These are phyloP conservation scores for Apostichopus californicus DNA, from an alignment of 35 echinoderm and acorn worm species.

Conservation along the genomic window DNA sequence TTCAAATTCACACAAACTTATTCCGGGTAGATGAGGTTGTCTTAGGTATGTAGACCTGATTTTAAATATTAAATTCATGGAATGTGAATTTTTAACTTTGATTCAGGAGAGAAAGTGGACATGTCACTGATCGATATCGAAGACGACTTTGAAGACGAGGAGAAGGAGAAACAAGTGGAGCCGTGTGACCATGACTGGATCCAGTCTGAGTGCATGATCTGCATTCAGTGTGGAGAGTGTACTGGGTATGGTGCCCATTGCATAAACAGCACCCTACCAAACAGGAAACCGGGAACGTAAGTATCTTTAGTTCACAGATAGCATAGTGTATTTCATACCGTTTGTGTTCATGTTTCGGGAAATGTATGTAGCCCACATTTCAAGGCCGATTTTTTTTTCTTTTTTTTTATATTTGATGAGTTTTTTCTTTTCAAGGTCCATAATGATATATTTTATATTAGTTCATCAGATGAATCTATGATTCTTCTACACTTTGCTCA, in stretches of 20 bases:
- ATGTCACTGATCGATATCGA: slow-evolving; percentile 64
- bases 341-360: neutral
- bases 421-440: no score
- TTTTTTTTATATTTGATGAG: no score
- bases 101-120: slow-evolving; percentile 55
- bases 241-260: slow-evolving; percentile 94
- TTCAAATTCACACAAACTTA: no score
- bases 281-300: slow-evolving; percentile 91
- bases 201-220: slow-evolving; percentile 88
- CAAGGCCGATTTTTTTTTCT: no score
- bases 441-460: no score
- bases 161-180: slow-evolving; percentile 72
- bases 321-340: neutral
- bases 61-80: no score
- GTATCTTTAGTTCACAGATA: slow-evolving; percentile 7
- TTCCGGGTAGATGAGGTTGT: no score
- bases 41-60: no score
- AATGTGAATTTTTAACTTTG: neutral
- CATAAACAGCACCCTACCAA: slow-evolving; percentile 78
- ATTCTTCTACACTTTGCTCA: no score
- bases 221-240: slow-evolving; percentile 86
- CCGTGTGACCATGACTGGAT: slow-evolving; percentile 86
- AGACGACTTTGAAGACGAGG: slow-evolving; percentile 85
- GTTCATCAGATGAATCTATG: no score
- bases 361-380: neutral